Evolutionary conservation across 2,888 invertebrate genomes (phyloP).

Genomic region (Pterostichus niger): DNA sequence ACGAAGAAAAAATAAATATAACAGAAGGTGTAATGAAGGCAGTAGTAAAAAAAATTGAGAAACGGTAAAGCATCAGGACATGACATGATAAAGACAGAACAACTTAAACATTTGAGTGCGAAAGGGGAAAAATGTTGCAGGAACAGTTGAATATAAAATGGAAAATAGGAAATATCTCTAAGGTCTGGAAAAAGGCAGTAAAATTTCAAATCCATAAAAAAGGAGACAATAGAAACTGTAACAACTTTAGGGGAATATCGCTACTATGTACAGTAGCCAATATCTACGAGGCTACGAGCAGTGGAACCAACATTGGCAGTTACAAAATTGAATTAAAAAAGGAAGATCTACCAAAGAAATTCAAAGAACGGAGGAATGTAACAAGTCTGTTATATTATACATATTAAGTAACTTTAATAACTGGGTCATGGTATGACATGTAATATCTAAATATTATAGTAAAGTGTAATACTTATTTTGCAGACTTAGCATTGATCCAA

Average conservation of each 20-base stretch:
- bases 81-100: conserved; percentile 10
- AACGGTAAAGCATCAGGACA: conserved; percentile 44
- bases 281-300: not conserved
- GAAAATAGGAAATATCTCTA: not conserved
- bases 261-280: no score
- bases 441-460: no score
- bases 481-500: no score
- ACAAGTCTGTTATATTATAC: no score
- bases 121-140: conserved; percentile 16
- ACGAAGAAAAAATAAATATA: not conserved
- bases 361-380: no score
- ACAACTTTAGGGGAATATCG: no score
- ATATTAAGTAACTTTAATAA: no score
- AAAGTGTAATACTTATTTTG: no score
- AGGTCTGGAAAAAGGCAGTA: conserved; percentile 10
- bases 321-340: no score
- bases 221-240: conserved; percentile 17
- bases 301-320: not conserved
- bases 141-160: not conserved
- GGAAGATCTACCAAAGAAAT: no score
- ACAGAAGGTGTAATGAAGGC: conserved; percentile 36
- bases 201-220: conserved; percentile 1
- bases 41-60: conserved; percentile 36
- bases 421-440: no score
- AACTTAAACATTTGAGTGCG: conserved; percentile 21